Percentiles rank a stretch among this genome's conserved stretches.
These are phyloP conservation scores for Pristionchus arcanus DNA, from an alignment of 2,888 invertebrate genomes.

Conservation along the genomic window DNA sequence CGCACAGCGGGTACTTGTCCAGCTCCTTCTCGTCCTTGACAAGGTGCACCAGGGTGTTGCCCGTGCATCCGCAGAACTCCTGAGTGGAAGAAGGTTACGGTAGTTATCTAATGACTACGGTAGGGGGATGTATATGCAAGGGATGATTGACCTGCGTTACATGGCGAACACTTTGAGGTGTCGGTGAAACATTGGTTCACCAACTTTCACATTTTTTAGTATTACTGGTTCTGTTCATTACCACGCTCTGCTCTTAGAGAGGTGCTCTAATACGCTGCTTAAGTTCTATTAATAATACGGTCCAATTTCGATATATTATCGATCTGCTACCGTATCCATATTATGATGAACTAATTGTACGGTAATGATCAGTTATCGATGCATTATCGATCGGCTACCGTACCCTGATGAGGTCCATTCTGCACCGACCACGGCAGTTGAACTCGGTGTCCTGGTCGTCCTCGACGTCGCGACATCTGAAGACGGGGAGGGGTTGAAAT, in stretches of 20 bases:
- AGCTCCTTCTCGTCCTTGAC: slow-evolving; percentile 69
- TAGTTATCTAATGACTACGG: background rate
- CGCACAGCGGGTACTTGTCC: slow-evolving; percentile 72
- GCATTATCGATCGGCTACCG: background rate
- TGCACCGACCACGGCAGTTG: slow-evolving; percentile 74
- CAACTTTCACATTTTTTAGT: too few relatives aligned
- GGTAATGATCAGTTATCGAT: background rate
- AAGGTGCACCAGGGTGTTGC: slow-evolving; percentile 71
- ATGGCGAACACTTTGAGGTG: too few relatives aligned
- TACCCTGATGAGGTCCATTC: slow-evolving; percentile 76
- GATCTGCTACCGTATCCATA: too few relatives aligned
- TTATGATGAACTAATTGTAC: too few relatives aligned
- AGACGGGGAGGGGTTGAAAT: background rate
- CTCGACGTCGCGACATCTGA: slow-evolving; percentile 71
- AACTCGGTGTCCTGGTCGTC: slow-evolving; percentile 77
- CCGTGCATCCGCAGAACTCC: slow-evolving; percentile 75
- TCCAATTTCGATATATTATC: too few relatives aligned
- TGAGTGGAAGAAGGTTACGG: slow-evolving; percentile 54
- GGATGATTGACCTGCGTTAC: too few relatives aligned
- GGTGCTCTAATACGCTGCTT: too few relatives aligned
- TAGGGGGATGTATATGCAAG: background rate
- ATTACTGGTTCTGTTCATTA: too few relatives aligned
- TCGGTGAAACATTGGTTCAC: too few relatives aligned
- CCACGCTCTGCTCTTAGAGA: too few relatives aligned
- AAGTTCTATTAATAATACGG: too few relatives aligned